These are phyloP conservation scores for Parelbella ahira DNA, from an alignment of 2,888 invertebrate species.

Conservation along the genomic window DNA sequence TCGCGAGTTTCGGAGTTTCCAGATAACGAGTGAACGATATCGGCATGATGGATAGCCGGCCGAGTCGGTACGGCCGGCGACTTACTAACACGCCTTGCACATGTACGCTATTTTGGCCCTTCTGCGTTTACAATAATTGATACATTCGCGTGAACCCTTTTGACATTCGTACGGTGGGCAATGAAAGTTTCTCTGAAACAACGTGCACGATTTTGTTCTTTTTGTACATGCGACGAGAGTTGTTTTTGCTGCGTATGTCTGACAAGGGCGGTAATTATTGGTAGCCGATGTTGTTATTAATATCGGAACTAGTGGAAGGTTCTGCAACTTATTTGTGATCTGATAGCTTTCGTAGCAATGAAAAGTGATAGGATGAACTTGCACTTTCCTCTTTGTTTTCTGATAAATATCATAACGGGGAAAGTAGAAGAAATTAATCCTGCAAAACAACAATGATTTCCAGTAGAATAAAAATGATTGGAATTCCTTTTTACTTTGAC, in stretches of 20 bases:
- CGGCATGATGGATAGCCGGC: constrained; percentile 34
- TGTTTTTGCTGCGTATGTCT: neutral
- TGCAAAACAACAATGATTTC: too few relatives aligned
- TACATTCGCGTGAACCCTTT: constrained; percentile 10
- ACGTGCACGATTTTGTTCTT: constrained; percentile 1
- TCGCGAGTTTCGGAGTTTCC: constrained; percentile 32
- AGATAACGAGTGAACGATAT: constrained; percentile 35
- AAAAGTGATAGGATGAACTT: constrained; percentile 29
- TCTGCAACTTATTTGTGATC: constrained; percentile 29
- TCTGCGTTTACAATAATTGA: too few relatives aligned
- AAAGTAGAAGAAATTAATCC: constrained; percentile 4
- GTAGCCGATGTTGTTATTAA: constrained; percentile 18
- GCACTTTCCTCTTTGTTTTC: constrained; percentile 25
- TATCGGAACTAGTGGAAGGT: constrained; percentile 22
- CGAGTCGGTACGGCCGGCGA: too few relatives aligned
- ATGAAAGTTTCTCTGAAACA: constrained; percentile 1
- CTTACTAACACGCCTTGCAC: too few relatives aligned
- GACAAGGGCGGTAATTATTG: neutral
- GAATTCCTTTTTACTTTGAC: too few relatives aligned
- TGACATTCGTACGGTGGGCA: neutral
- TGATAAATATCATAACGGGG: constrained; percentile 12
- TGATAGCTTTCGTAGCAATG: constrained; percentile 21
- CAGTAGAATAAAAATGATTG: too few relatives aligned
- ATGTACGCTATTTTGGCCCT: too few relatives aligned
- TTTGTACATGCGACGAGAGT: neutral